Base-by-base conservation (phyloP, 2,888 invertebrate genomes). In the Sthenelais limicola region DNA sequence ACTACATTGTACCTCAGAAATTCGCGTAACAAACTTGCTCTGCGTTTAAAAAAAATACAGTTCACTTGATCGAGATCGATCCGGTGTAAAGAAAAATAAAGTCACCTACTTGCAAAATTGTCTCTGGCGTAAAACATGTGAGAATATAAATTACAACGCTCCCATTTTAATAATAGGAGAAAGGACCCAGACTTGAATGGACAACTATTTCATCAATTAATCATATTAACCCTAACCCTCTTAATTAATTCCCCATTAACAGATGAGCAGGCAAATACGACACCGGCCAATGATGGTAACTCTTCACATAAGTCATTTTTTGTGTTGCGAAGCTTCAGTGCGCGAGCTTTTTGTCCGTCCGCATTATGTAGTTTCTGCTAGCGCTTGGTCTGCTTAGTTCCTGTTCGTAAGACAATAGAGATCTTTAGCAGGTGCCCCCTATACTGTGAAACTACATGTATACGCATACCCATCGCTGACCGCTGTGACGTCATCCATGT, bases 171-270 rank as follows among this genome's bases (percentile, higher is more conserved):
- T 12, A 43, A 43, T 18, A 43, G 43, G 43, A 9, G 12, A 18
- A 43, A 43, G 18, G 12, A 43, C 12, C 12, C 43, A 9, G 43
- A 43, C 43, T 18, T 43, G 43, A 12, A 43, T 43, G 43, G 18
- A 43, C 9, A 43, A 43, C 43, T 43, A 43, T 43, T 9, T 9
- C 12, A 43, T 9, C 12, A 43, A 43, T 12, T 56, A 56, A 56
- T 56, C 33, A 18, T 33, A 56, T 56, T 56, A 56, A 56, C 56
- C 9, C 52, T 52, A 52, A 52, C 52, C 18, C 15, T 3, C 32
- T 56, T 56, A 32, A 56, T 56, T 32, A 56, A 56, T 56, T 56
- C 56, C n/a, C 56, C 56, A 15, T 32, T 24, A 21, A 56, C 56
- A 56, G 56, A 56, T 56, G 56, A 56, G 24, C 56, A 24, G 18